Evolutionary conservation across 2,888 invertebrate species (phyloP).

Genomic region (Drosophila longiperda): DNA sequence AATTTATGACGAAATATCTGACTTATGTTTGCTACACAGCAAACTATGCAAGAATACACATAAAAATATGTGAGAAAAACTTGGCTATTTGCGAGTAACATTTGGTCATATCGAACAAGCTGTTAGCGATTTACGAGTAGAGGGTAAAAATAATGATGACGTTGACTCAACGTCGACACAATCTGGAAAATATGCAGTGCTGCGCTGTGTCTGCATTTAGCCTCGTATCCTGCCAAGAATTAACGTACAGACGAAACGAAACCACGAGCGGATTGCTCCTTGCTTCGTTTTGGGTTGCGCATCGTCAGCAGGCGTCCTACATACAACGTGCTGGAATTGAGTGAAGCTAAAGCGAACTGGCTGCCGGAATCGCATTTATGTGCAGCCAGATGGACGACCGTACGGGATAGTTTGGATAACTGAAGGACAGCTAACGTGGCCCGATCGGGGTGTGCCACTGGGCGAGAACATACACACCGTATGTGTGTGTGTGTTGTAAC

Average conservation of each 20-base stretch:
- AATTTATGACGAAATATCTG: background rate
- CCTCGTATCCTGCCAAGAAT: constrained; percentile 12
- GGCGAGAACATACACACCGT: background rate
- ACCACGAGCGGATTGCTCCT: constrained; percentile 12
- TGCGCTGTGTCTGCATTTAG: constrained; percentile 38
- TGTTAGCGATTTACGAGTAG: constrained; percentile 1
- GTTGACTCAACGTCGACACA: constrained; percentile 56
- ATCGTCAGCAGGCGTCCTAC: constrained; percentile 27
- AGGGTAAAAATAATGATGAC: constrained; percentile 49
- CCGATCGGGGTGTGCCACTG: background rate
- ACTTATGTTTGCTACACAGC: background rate
- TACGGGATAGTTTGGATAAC: constrained; percentile 7
- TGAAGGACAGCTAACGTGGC: constrained; percentile 9
- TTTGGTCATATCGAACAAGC: constrained; percentile 3
- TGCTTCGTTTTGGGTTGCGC: constrained; percentile 16
- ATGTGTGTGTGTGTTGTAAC: constrained; percentile 18
- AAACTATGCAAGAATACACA: background rate
- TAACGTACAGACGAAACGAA: constrained; percentile 3
- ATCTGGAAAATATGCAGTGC: constrained; percentile 58
- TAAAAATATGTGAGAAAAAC: background rate
- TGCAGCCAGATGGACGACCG: constrained; percentile 56
- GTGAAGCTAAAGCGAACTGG: constrained; percentile 56
- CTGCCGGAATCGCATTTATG: constrained; percentile 74
- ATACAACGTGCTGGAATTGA: constrained; percentile 54
- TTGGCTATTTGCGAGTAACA: background rate